A percentile compares a stretch with the other conserved stretches of the same genome.
phyloP scores from a whole-genome alignment of 2,888 invertebrate genomes.

The Tetragonula carbonaria region DNA sequence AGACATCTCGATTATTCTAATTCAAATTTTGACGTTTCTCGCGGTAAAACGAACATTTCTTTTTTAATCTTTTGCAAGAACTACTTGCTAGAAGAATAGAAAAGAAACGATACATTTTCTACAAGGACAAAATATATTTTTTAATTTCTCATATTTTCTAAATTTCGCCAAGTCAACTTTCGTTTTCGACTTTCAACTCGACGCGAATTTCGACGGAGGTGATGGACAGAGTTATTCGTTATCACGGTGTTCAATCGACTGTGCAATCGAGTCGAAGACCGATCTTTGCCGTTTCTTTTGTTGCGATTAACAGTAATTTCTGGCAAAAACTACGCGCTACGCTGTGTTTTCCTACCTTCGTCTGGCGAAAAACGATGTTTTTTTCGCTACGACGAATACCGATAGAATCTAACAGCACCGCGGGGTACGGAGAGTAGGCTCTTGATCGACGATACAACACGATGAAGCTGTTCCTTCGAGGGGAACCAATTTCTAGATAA shows the following conservation, averaged over 20 bases:
- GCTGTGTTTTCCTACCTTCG: background rate
- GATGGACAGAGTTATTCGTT: background rate
- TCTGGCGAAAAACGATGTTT: background rate
- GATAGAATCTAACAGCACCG: slow-evolving; percentile 38
- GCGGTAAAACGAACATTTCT: too few relatives aligned
- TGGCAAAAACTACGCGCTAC: background rate
- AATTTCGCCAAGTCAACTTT: background rate
- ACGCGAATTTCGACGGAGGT: background rate
- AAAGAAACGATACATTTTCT: background rate
- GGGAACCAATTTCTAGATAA: slow-evolving; percentile 32
- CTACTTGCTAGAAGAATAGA: too few relatives aligned
- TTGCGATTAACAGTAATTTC: slow-evolving; percentile 46
- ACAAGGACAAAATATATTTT: background rate
- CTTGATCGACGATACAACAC: slow-evolving; percentile 22
- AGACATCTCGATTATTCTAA: too few relatives aligned
- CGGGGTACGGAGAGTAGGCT: background rate
- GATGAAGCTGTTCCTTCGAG: slow-evolving; percentile 23
- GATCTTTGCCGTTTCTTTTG: slow-evolving; percentile 25
- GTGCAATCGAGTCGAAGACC: slow-evolving; percentile 44
- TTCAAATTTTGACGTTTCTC: too few relatives aligned
- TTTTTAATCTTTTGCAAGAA: too few relatives aligned
- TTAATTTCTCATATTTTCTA: background rate
- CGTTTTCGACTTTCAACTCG: background rate
- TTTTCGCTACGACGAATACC: background rate
- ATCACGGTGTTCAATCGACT: slow-evolving; percentile 36